A percentile compares a stretch with the other conserved stretches of the same genome.
These are phyloP conservation scores for Thymallus thymallus DNA, from an alignment of 2,113 vertebrate species.

Conservation along the genomic window DNA sequence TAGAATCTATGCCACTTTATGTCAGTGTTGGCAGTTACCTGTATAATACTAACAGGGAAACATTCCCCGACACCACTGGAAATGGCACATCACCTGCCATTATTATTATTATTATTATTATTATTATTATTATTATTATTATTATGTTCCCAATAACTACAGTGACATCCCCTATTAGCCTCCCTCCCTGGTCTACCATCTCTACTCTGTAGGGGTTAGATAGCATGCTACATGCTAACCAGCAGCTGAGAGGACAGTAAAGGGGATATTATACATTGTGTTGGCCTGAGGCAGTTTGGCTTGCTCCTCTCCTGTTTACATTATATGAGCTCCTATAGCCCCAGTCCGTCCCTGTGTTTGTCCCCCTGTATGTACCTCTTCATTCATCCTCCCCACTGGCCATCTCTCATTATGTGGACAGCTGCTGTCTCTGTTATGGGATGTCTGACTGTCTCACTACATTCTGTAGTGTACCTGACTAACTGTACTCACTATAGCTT, in stretches of 20 bases:
- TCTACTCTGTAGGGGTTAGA: no score
- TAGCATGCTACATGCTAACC: constrained; percentile 7
- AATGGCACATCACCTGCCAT: no score
- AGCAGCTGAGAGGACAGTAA: constrained; percentile 23
- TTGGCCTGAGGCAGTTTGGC: constrained; percentile 23
- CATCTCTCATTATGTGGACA: constrained; percentile 27
- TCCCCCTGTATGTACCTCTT: background rate
- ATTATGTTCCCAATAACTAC: no score
- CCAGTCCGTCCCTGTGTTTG: background rate
- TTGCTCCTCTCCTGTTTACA: background rate
- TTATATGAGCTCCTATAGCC: background rate
- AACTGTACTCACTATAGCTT: constrained; percentile 8
- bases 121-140: no score
- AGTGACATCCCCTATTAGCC: no score
- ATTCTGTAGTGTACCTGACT: constrained; percentile 17
- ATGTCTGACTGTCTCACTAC: background rate
- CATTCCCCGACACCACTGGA: no score
- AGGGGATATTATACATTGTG: constrained; percentile 33
- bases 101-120: no score
- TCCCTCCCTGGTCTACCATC: no score
- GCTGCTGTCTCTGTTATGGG: constrained; percentile 25
- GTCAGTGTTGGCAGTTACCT: no score
- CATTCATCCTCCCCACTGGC: background rate
- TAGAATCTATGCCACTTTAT: no score
- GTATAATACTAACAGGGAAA: no score